phyloP scores from a whole-genome alignment of 2,113 vertebrate species.

The Hippocampus guttulatus region DNA sequence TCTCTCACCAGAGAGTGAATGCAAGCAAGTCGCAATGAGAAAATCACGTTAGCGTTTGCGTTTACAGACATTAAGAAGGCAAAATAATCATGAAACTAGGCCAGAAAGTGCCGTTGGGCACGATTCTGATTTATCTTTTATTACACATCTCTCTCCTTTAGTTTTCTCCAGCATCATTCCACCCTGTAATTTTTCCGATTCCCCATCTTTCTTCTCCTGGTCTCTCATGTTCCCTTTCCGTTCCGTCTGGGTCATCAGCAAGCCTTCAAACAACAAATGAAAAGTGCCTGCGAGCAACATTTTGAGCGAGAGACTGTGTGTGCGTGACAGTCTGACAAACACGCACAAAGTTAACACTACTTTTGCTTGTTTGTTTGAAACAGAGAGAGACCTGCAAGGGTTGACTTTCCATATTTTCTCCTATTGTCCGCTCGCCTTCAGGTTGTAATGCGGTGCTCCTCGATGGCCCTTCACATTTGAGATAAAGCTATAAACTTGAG shows the following conservation, averaged over 20 bases:
- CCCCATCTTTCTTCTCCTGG: conserved; percentile 14
- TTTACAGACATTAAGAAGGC: conserved; percentile 27
- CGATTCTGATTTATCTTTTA: conserved; percentile 73
- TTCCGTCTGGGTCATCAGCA: conserved; percentile 3
- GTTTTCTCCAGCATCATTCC: conserved; percentile 38
- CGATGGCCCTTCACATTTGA: not conserved
- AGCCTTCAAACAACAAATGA: conserved; percentile 7
- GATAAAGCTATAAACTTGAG: not conserved
- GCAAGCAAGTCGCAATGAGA: not conserved
- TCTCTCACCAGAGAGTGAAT: conserved; percentile 8
- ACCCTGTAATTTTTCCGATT: conserved; percentile 20
- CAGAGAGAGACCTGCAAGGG: not conserved
- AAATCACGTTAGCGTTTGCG: conserved; percentile 30
- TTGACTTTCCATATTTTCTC: not conserved
- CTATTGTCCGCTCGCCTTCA: not conserved
- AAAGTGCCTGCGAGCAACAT: not conserved
- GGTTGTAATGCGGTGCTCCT: not conserved
- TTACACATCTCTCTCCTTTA: conserved; percentile 53
- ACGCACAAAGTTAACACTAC: not conserved
- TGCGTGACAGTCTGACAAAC: not conserved
- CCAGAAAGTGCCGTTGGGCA: conserved; percentile 66
- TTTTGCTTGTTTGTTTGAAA: not conserved
- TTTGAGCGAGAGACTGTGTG: not conserved
- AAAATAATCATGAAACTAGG: conserved; percentile 62
- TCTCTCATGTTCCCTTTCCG: conserved; percentile 9